Base-by-base conservation (phyloP, 2,888 invertebrate genomes). In the Oligia fasciuncula region DNA sequence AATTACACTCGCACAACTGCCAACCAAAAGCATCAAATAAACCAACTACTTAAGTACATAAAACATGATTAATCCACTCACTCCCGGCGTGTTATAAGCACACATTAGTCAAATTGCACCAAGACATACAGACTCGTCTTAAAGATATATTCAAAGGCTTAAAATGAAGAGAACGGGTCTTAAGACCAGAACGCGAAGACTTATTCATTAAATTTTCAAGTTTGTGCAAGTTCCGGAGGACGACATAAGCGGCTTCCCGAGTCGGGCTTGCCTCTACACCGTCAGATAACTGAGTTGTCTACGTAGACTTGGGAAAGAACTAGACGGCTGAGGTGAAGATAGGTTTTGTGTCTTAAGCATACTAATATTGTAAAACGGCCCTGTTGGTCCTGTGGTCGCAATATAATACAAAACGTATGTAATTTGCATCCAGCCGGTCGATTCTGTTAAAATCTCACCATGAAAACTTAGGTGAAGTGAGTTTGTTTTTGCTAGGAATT, bases 201-300 rank as follows among this genome's bases (percentile, higher is more conserved):
- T 89, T 92, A 91, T 94, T 95, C 94, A 95, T 95, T 94, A 95
- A 95, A 94, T 93, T 95, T 94, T 93, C 93, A 94, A 95, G 93
- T 93, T 92, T 90, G 92, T 91, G 91, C 91, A 91, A 94, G 94
- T 94, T 94, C 89, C 88, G 81, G 76, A 86, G 84, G 63, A 90
- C 86, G 89, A 91, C 91, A 90, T 93, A 94, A 95, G 93, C 93
- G 90, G 92, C 93, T 94, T 94, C 91, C 89, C 91, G 90, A 90
- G 65, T 69, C 63, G 46, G 70, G 62, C 67, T 82, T 77, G 73
- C 73, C 70, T 67, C 63, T 57, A 76, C 65, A 73, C 66, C 29
- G 77, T 35, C 40, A 66, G 70, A 62, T 43, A 63, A 51, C 68
- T 19, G 71, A 68, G 46, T 46, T 68, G 14, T 51, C 2, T 63